A percentile compares a stretch with the other conserved stretches of the same genome.
Conservation (phyloP, 2,888 invertebrate genomes). For the Tuta absoluta region DNA sequence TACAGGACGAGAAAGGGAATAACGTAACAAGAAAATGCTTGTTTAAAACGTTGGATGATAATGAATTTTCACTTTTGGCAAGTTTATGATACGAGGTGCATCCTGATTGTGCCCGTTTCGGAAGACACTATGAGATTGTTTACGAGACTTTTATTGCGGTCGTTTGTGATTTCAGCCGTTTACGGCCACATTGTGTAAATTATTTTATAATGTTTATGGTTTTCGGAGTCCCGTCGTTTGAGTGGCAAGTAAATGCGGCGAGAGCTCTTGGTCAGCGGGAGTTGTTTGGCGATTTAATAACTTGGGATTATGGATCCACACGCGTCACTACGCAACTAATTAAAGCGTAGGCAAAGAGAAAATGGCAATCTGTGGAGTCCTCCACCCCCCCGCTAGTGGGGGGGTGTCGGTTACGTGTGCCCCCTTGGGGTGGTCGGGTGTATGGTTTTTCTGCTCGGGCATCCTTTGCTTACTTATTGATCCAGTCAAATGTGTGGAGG, state of each 20-base stretch:
- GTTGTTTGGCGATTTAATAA: slow-evolving; percentile 65
- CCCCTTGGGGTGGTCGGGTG: slow-evolving; percentile 81
- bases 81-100: not conserved
- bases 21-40: not conserved
- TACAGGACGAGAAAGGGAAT: not conserved
- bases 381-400: slow-evolving; percentile 81
- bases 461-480: slow-evolving; percentile 83
- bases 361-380: slow-evolving; percentile 81
- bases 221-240: slow-evolving; percentile 22
- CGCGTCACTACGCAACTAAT: slow-evolving; percentile 82
- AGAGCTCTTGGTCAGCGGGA: slow-evolving; percentile 27
- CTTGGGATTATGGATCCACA: slow-evolving; percentile 74
- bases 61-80: not conserved
- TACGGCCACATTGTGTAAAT: slow-evolving; percentile 25
- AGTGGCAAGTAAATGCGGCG: not conserved
- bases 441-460: slow-evolving; percentile 83
- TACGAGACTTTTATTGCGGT: slow-evolving; percentile 36
- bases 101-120: slow-evolving; percentile 13
- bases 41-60: not conserved
- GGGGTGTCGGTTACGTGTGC: slow-evolving; percentile 82
- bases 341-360: slow-evolving; percentile 82
- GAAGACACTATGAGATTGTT: slow-evolving; percentile 31
- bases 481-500: slow-evolving; percentile 83
- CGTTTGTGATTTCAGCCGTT: slow-evolving; percentile 28
- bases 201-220: slow-evolving; percentile 25